Conservation (phyloP, 1,140 invertebrate species). For the Drosophila pallidifrons region DNA sequence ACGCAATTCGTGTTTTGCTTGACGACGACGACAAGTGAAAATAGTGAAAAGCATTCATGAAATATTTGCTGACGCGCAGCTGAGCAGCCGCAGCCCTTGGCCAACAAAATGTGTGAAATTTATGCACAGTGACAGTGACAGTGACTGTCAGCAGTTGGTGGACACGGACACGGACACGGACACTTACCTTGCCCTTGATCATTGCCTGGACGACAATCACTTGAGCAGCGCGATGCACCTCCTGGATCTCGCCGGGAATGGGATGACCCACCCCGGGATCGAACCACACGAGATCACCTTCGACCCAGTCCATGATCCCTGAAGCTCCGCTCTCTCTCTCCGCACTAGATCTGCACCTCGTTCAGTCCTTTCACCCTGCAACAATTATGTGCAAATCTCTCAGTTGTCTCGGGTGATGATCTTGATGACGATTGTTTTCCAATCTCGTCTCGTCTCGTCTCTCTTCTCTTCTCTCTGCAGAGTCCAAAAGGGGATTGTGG, state of each 20-base stretch:
- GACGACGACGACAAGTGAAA: constrained; percentile 59
- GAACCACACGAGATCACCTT: constrained; percentile 96
- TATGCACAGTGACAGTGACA: constrained; percentile 15
- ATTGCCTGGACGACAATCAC: constrained; percentile 94
- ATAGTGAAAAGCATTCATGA: constrained; percentile 71
- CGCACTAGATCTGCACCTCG: not conserved
- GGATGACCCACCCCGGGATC: constrained; percentile 95
- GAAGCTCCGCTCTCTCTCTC: constrained; percentile 1
- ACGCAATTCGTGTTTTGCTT: constrained; percentile 35
- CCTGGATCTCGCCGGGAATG: constrained; percentile 94
- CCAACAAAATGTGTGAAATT: constrained; percentile 27
- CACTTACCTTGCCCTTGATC: constrained; percentile 94
- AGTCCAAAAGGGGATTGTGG: not conserved
- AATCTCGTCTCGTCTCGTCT: constrained; percentile 11
- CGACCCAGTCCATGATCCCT: constrained; percentile 86
- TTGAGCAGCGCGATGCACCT: constrained; percentile 94
- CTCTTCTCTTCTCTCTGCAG: no score
- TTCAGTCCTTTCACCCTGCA: not conserved
- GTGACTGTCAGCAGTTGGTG: constrained; percentile 5
- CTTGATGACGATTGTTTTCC: not conserved
- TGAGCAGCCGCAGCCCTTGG: constrained; percentile 20
- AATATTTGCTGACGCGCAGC: constrained; percentile 21
- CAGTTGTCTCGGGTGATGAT: not conserved
- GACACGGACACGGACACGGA: not conserved
- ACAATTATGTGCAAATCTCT: constrained; percentile 9